Evolutionary conservation across 2,797 vertebrate genomes (phyloP).

Genomic region (Hoplostethus atlanticus): DNA sequence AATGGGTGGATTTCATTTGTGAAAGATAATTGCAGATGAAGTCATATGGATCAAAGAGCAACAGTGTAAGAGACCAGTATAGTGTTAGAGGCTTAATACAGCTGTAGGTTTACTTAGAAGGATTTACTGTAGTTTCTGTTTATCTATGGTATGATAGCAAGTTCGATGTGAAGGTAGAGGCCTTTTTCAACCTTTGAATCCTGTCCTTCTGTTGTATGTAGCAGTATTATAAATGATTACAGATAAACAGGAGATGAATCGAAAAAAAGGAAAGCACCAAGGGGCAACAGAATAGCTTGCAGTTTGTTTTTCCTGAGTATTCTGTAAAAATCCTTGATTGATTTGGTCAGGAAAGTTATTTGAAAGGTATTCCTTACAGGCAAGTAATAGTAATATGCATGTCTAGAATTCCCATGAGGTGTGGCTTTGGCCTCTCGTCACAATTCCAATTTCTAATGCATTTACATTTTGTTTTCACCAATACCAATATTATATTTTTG

Average conservation of each 20-base stretch:
- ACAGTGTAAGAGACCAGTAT: constrained; percentile 7
- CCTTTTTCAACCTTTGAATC: constrained; percentile 23
- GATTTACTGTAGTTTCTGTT: constrained; percentile 36
- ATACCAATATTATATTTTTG: constrained; percentile 7
- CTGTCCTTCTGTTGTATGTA: constrained; percentile 37
- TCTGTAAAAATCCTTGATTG: constrained; percentile 26
- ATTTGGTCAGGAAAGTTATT: not conserved
- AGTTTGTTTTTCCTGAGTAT: constrained; percentile 1
- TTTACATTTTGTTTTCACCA: constrained; percentile 26
- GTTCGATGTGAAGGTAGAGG: constrained; percentile 47
- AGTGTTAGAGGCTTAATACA: constrained; percentile 13
- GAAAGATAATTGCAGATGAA: constrained; percentile 9
- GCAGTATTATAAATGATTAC: constrained; percentile 43
- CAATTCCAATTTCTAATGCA: constrained; percentile 1
- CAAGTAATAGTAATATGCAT: constrained; percentile 4
- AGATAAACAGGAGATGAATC: constrained; percentile 10
- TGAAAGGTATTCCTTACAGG: not conserved
- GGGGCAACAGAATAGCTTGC: constrained; percentile 26
- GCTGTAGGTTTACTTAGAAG: constrained; percentile 37
- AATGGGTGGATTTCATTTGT: constrained; percentile 10
- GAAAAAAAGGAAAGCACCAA: constrained; percentile 34
- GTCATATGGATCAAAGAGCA: constrained; percentile 1
- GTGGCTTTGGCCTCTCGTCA: constrained; percentile 4
- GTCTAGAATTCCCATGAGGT: constrained; percentile 19
- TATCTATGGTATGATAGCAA: constrained; percentile 38